These are phyloP conservation scores for Solen grandis DNA, from an alignment of 1,140 invertebrate species.

Conservation along the genomic window DNA sequence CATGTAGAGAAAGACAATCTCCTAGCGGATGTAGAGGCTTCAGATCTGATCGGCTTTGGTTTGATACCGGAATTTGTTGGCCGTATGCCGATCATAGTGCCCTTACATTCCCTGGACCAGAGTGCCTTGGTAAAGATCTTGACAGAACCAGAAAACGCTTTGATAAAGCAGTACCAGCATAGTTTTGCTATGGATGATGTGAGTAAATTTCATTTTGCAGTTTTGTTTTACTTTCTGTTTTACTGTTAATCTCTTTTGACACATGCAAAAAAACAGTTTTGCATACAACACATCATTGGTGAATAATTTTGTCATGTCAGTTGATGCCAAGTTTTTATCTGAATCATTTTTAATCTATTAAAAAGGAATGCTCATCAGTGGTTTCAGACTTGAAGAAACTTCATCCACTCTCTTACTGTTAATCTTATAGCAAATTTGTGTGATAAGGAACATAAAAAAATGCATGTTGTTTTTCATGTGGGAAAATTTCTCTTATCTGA, in stretches of 20 bases:
- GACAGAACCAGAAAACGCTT: conserved; percentile 97
- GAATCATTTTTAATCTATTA: too few species aligned
- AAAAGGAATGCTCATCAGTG: too few species aligned
- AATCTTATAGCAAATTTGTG: too few species aligned
- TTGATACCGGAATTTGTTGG: conserved; percentile 94
- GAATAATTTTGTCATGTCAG: too few species aligned
- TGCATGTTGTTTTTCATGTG: too few species aligned
- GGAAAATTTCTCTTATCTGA: too few species aligned
- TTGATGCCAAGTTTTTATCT: too few species aligned
- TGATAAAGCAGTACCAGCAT: conserved; percentile 92
- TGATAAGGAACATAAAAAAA: too few species aligned
- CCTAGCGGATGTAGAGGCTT: conserved; percentile 93
- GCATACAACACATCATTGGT: too few species aligned
- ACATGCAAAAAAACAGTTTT: too few species aligned
- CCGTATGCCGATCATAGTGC: conserved; percentile 92
- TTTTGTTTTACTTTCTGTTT: background rate
- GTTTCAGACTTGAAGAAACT: too few species aligned
- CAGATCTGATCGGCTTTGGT: conserved; percentile 97
- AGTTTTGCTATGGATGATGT: conserved; percentile 90
- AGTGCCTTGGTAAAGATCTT: conserved; percentile 96
- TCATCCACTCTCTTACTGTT: too few species aligned
- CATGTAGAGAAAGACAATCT: conserved; percentile 86
- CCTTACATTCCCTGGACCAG: conserved; percentile 96
- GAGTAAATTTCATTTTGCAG: conserved; percentile 20
- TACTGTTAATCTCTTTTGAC: background rate